Evolutionary conservation across 2,113 vertebrate species (phyloP), one percentile per base, ranked within the genome.

Genomic region (Tiliqua scincoides): DNA sequence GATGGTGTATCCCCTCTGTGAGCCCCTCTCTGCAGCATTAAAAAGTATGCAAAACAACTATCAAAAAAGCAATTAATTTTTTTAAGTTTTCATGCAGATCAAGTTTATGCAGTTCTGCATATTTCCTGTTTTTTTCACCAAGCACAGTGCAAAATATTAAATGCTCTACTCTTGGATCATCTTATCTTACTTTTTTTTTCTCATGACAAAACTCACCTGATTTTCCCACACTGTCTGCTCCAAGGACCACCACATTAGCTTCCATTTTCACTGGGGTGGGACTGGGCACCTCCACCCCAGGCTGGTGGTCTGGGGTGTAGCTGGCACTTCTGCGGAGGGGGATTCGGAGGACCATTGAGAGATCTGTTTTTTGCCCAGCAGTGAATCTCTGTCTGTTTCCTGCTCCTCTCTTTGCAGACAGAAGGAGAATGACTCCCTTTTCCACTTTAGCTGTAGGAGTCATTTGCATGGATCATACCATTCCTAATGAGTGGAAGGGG

Each of bases 221-320:
- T 93, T 98, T 98, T 6, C 97, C 98, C 15, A 98, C 97, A 0
- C 91, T 96, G 27, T 97, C 97, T 0, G 96, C 97, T 32, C 98
- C 97, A 90, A 98, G 91, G 1, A 98, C 88, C 1, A 97, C 94
- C 68, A 98, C 94, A 21, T 98, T 98, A 0, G 95, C 96, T 80
- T 98, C 97, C 96, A 97, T 90, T 87, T 90, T 96, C 59, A 94
- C 90, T 2, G 94, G 4, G 0, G 89, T 0, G 59, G 94, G 91
- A 43, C 85, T 72, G 0, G 95, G 84, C 48, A 83, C 1, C 63
- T 96, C 95, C 84, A 85, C 61, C 59, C 90, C 91, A 67, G 93
- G 87, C 3, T 94, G 92, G 77, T 94, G 94, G 37, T 94, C 95
- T 0, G 94, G 94, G 78, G 93, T 95, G 88, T 95, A 94, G 92